Base-by-base conservation (phyloP, 2,888 invertebrate species). In the Nomada lathburiana region DNA sequence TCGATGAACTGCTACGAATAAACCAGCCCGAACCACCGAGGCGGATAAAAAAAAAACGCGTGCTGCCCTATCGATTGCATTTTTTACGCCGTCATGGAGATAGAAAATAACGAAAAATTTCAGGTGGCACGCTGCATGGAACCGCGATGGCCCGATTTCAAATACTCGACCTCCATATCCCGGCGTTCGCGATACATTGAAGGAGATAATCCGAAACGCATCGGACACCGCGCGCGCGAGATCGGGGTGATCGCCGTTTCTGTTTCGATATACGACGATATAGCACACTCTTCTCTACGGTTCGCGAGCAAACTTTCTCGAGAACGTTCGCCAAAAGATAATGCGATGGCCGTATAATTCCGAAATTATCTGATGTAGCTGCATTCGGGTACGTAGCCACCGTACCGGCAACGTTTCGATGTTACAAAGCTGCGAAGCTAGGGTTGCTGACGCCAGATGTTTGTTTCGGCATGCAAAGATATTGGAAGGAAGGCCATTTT, bases 121-220 rank as follows among this genome's bases (percentile, higher is more conserved):
- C 63, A 47, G n/a, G 10, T 11, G 16, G 3, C 44, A 47, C 57
- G n/a, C 16, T 44, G 59, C 10, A 52, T 9, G 44, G 44, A 60
- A 53, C 47, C n/a, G 26, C 42, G 42, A 44, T 50, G 60, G 53
- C 29, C 44, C 29, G 62, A 62, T 78, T 67, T 67, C 42, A 44
- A 52, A 63, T 53, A 52, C 80, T 53, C 60, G 60, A 80, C 50
- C 70, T 57, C 47, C 13, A 74, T 80, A 47, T 67, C 29, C 59
- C 36, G 36, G 10, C 70, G 75, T 80, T 57, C 23, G 67, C 52
- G 59, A 71, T 74, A 68, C 42, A 47, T 77, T 57, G 55, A 71
- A 80, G 70, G n/a, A 47, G 72, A 82, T 82, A 63, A 75, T 65
- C 70, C 52, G 70, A 71, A 80, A 75, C 55, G 55, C 55, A 63